phyloP scores from a whole-genome alignment of 92 coral and sea anemone genomes.

The Plumapathes pennacea region DNA sequence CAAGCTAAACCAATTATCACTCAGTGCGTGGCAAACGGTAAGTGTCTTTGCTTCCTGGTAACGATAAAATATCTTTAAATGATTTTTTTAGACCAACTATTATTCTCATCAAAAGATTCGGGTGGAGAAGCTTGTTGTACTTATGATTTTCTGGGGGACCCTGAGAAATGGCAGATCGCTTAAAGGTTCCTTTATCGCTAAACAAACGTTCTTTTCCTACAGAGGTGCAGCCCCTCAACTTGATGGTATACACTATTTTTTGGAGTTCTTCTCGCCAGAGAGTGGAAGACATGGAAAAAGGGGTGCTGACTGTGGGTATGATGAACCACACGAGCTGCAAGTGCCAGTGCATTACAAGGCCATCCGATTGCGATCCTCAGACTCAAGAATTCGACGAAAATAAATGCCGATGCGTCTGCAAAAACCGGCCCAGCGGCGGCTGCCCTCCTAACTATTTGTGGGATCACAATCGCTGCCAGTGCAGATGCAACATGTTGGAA shows the following conservation, averaged over 20 bases:
- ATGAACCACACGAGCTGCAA: constrained; percentile 70
- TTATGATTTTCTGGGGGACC: no score
- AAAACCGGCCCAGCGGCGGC: not conserved
- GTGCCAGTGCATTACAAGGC: constrained; percentile 52
- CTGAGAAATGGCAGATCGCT: no score
- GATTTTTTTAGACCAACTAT: no score
- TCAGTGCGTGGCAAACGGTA: constrained; percentile 67
- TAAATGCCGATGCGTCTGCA: constrained; percentile 26
- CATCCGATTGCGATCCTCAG: constrained; percentile 58
- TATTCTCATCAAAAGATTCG: no score
- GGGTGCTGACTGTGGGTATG: constrained; percentile 9
- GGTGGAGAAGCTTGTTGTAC: no score
- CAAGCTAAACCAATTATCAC: constrained; percentile 45
- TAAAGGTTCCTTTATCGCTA: no score
- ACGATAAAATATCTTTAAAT: no score
- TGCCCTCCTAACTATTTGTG: constrained; percentile 4
- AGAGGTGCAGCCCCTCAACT: constrained; percentile 8
- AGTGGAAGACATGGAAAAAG: not conserved
- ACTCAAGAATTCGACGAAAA: constrained; percentile 33
- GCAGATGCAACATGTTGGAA: not conserved
- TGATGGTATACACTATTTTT: constrained; percentile 5
- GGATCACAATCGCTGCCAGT: constrained; percentile 28
- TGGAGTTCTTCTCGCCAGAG: constrained; percentile 7
- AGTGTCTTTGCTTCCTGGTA: no score
- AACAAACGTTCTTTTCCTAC: not conserved